Evolutionary conservation across 2,113 vertebrate genomes (phyloP).

Genomic region (Gymnobelideus leadbeateri): DNA sequence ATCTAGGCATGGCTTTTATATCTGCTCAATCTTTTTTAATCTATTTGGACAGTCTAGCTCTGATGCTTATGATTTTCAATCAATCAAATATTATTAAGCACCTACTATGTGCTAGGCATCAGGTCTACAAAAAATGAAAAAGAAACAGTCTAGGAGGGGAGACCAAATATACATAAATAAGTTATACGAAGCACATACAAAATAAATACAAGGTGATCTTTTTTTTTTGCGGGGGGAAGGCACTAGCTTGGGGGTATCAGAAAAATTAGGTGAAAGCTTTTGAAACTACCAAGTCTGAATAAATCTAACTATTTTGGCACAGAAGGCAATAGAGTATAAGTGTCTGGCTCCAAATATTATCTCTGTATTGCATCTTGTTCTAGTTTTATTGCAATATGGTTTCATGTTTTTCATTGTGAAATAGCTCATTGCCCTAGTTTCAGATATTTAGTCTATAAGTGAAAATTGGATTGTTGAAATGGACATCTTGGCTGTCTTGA

Average conservation of each 20-base stretch:
- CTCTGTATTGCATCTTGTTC: slow-evolving; percentile 39
- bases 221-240: neutral
- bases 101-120: neutral
- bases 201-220: neutral
- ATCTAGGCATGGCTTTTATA: slow-evolving; percentile 1
- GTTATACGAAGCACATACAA: neutral
- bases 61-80: neutral
- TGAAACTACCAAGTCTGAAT: neutral
- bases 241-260: neutral
- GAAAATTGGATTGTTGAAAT: slow-evolving; percentile 78
- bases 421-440: slow-evolving; percentile 72
- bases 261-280: neutral
- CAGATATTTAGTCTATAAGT: slow-evolving; percentile 75
- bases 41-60: neutral
- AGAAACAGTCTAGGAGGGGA: neutral
- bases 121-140: neutral
- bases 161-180: neutral
- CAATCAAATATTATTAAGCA: neutral
- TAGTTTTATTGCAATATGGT: slow-evolving; percentile 32
- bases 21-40: slow-evolving; percentile 36
- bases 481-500: slow-evolving; percentile 77
- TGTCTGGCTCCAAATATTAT: neutral
- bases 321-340: neutral
- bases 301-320: neutral
- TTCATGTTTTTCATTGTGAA: slow-evolving; percentile 71